Evolutionary conservation across 1,140 invertebrate species (phyloP).

Genomic region (Lepidurus apus): DNA sequence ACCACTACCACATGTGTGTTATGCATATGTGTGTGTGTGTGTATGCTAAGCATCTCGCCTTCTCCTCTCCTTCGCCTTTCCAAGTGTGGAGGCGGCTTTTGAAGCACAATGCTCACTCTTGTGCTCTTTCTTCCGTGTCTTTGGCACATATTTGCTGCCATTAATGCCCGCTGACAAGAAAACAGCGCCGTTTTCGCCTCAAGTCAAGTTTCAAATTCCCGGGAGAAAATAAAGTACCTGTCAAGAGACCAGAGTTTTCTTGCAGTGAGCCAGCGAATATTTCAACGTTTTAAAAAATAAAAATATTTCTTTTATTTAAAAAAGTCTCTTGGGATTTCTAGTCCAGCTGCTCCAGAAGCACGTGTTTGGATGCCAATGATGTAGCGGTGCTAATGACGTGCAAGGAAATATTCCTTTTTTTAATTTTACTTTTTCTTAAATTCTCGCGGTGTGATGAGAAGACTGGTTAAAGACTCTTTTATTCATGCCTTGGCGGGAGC

Average conservation of each 20-base stretch:
- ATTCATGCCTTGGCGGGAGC: neutral
- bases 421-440: neutral
- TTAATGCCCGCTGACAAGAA: neutral
- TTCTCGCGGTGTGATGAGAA: neutral
- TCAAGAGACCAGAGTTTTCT: neutral
- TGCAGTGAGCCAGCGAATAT: neutral
- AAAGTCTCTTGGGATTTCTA: too few species aligned
- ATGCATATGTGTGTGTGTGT: neutral
- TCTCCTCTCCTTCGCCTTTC: neutral
- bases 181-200: neutral
- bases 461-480: neutral
- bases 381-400: neutral
- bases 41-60: neutral
- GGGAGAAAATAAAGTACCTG: too few species aligned
- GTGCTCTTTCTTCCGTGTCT: neutral
- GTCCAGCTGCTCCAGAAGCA: neutral
- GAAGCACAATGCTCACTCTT: neutral
- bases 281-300: neutral
- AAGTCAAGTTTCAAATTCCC: too few species aligned
- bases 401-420: neutral
- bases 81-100: neutral
- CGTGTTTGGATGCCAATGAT: neutral
- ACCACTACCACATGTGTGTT: neutral
- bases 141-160: neutral
- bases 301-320: too few species aligned